Percentiles rank a stretch among this genome's conserved stretches.
These are phyloP conservation scores for Amphilophus citrinellus DNA, from an alignment of 2,113 vertebrate genomes.

Conservation along the genomic window DNA sequence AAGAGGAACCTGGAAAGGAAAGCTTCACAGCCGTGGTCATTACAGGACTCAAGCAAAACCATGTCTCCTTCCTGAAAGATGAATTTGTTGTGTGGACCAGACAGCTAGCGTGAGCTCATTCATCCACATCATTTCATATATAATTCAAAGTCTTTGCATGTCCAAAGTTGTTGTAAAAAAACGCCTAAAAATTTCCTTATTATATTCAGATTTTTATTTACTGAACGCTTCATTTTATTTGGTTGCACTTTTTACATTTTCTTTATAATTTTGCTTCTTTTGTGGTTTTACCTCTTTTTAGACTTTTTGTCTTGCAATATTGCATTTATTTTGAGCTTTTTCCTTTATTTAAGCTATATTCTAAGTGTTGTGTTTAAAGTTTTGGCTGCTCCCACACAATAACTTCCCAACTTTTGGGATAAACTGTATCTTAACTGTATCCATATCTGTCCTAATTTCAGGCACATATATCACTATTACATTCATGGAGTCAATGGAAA, in stretches of 20 bases:
- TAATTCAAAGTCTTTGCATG: not conserved
- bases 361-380: not conserved
- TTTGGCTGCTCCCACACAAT: not conserved
- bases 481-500: conserved; percentile 92
- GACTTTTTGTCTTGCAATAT: not conserved
- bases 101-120: conserved; percentile 89
- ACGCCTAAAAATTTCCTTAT: not conserved
- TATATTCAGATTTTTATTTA: not conserved
- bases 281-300: not conserved
- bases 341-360: not conserved
- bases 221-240: not conserved
- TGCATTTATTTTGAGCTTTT: not conserved
- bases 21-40: conserved; percentile 93
- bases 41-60: conserved; percentile 84
- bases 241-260: not conserved
- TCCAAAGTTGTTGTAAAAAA: not conserved
- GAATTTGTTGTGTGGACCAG: conserved; percentile 85
- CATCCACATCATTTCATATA: not conserved
- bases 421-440: not conserved
- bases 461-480: conserved; percentile 96
- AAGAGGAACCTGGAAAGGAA: conserved; percentile 85
- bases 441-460: conserved; percentile 68
- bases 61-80: conserved; percentile 87
- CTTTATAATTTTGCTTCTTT: not conserved
- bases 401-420: not conserved